A percentile compares a stretch with the other conserved stretches of the same genome.
These are phyloP conservation scores for Premnoplex brunnescens DNA, from an alignment of 2,797 vertebrate species.

Conservation along the genomic window DNA sequence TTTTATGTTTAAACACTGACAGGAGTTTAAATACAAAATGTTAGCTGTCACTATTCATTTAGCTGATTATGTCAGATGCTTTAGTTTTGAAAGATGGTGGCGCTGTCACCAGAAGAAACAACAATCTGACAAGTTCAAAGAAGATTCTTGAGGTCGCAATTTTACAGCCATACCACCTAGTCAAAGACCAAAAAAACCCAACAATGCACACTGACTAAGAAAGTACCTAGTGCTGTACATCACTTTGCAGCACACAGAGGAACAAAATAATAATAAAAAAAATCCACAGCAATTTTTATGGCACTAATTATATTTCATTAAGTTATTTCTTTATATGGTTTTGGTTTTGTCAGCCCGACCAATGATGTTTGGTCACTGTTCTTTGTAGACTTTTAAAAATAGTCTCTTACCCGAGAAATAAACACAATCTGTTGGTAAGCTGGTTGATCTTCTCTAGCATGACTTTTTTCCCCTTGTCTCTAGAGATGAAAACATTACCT, in stretches of 20 bases:
- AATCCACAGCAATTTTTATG: neutral
- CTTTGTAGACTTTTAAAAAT: neutral
- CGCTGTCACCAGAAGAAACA: slow-evolving; percentile 78
- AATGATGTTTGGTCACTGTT: neutral
- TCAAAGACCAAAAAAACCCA: slow-evolving; percentile 53
- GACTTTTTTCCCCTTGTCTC: slow-evolving; percentile 72
- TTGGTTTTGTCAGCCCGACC: neutral
- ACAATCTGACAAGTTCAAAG: slow-evolving; percentile 79
- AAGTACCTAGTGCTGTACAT: neutral
- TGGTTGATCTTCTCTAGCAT: slow-evolving; percentile 75
- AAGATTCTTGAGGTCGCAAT: slow-evolving; percentile 77
- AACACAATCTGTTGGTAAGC: slow-evolving; percentile 58
- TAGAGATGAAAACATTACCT: slow-evolving; percentile 43
- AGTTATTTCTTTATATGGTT: neutral
- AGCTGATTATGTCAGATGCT: slow-evolving; percentile 80
- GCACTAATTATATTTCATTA: neutral
- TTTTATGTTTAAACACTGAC: slow-evolving; percentile 81
- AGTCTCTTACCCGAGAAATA: neutral
- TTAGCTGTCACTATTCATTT: slow-evolving; percentile 82
- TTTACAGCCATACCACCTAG: slow-evolving; percentile 66
- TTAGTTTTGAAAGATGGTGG: slow-evolving; percentile 79
- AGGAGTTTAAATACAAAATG: slow-evolving; percentile 84
- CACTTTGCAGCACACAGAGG: neutral
- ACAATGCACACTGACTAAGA: slow-evolving; percentile 25
- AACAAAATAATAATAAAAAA: neutral